phyloP scores from a whole-genome alignment of 2,113 vertebrate species.

The Excalfactoria chinensis region DNA sequence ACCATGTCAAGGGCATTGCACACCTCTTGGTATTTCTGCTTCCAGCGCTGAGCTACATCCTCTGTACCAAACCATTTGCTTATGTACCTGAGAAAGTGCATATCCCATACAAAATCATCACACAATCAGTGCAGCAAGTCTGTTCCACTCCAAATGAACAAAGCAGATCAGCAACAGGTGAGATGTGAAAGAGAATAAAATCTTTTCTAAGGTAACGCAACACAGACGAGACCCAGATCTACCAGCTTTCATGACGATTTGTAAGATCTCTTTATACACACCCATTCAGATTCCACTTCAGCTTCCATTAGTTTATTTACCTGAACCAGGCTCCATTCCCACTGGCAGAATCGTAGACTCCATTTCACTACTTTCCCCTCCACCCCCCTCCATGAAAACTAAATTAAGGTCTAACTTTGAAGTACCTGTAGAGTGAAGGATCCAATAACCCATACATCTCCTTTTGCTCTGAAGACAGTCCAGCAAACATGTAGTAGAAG shows the following conservation, averaged over 20 bases:
- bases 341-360: background rate
- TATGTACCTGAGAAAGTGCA: slow-evolving; percentile 76
- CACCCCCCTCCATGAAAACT: background rate
- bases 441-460: slow-evolving; percentile 80
- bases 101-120: background rate
- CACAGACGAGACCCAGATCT: background rate
- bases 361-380: background rate
- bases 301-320: background rate
- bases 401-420: background rate
- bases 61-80: slow-evolving; percentile 63
- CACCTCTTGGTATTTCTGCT: slow-evolving; percentile 75
- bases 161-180: background rate
- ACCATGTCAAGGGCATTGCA: slow-evolving; percentile 84
- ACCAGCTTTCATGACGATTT: background rate
- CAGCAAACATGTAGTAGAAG: slow-evolving; percentile 85
- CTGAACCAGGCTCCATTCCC: background rate
- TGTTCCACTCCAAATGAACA: background rate
- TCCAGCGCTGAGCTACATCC: slow-evolving; percentile 69
- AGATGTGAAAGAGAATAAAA: background rate
- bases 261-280: background rate
- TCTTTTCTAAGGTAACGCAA: background rate
- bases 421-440: slow-evolving; percentile 79
- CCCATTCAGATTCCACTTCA: background rate
- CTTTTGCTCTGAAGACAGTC: slow-evolving; percentile 75
- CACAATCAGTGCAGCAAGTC: background rate